These are phyloP conservation scores for Reticulitermes lucifugus DNA, from an alignment of 2,888 invertebrate genomes.

Conservation along the genomic window DNA sequence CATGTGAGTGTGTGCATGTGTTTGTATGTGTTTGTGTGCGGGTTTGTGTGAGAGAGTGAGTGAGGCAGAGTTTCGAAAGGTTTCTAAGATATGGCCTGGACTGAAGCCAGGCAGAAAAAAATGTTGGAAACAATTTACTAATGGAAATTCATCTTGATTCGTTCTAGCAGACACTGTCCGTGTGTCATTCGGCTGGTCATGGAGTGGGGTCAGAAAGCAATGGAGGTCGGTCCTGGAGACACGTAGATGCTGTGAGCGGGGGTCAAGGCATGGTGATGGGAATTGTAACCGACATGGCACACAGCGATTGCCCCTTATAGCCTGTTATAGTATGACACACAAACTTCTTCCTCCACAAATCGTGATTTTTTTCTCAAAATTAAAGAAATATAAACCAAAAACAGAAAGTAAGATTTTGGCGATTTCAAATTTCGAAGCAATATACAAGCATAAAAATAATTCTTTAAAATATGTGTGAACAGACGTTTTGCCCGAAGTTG, in stretches of 20 bases:
- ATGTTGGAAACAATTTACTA: slow-evolving; percentile 27
- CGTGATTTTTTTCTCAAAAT: too few relatives aligned
- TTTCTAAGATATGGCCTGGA: slow-evolving; percentile 10
- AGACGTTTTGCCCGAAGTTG: too few relatives aligned
- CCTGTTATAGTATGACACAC: not conserved
- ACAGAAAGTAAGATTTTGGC: too few relatives aligned
- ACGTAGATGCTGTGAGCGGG: not conserved
- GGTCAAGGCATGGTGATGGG: slow-evolving; percentile 13
- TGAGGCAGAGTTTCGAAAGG: not conserved
- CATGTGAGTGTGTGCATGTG: not conserved
- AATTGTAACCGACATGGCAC: not conserved
- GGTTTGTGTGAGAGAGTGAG: not conserved
- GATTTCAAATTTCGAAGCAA: too few relatives aligned
- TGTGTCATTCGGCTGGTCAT: not conserved
- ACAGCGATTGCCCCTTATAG: not conserved
- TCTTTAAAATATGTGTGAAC: too few relatives aligned
- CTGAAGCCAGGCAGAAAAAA: slow-evolving; percentile 6
- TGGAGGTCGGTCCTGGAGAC: slow-evolving; percentile 8
- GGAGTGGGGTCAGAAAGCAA: not conserved
- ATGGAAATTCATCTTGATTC: slow-evolving; percentile 24
- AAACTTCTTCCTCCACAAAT: not conserved
- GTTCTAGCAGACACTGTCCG: not conserved
- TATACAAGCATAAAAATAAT: too few relatives aligned
- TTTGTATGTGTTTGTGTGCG: not conserved
- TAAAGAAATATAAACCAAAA: too few relatives aligned